phyloP scores from a whole-genome alignment of 2,797 vertebrate species.

The Loriculus beryllinus region DNA sequence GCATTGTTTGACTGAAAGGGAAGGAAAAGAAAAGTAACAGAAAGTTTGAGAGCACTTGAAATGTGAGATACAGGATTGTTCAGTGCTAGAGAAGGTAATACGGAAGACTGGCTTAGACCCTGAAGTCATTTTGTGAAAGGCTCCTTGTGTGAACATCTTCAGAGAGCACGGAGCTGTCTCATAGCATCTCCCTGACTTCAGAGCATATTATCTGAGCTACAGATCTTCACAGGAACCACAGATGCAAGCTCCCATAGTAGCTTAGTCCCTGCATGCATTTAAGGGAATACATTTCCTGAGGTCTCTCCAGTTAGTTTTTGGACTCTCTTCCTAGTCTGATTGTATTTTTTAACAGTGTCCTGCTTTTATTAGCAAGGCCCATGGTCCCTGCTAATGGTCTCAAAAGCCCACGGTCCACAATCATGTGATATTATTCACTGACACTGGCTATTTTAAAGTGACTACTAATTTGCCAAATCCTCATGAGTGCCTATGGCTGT shows the following conservation, averaged over 20 bases:
- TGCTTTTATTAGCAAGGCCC: background rate
- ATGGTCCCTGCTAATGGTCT: background rate
- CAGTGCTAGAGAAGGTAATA: background rate
- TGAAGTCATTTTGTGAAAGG: background rate
- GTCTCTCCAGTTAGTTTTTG: background rate
- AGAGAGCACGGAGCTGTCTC: fast-evolving
- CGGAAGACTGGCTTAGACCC: background rate
- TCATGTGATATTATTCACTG: background rate
- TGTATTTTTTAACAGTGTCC: background rate
- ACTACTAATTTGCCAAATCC: background rate
- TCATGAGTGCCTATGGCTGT: background rate
- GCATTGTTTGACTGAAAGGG: background rate
- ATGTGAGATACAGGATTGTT: background rate
- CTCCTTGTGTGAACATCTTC: background rate
- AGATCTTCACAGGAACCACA: background rate
- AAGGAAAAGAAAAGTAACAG: background rate
- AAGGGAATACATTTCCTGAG: background rate
- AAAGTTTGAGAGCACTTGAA: background rate
- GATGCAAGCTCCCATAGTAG: background rate
- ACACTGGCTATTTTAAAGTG: background rate
- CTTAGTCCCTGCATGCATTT: background rate
- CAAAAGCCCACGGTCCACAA: background rate
- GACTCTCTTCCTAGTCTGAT: background rate
- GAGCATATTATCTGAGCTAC: background rate
- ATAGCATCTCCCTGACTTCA: background rate